Percentiles rank a stretch among this genome's conserved stretches.
Evolutionary conservation across 2,888 invertebrate species (phyloP).

Genomic region (Agriopis marginaria): DNA sequence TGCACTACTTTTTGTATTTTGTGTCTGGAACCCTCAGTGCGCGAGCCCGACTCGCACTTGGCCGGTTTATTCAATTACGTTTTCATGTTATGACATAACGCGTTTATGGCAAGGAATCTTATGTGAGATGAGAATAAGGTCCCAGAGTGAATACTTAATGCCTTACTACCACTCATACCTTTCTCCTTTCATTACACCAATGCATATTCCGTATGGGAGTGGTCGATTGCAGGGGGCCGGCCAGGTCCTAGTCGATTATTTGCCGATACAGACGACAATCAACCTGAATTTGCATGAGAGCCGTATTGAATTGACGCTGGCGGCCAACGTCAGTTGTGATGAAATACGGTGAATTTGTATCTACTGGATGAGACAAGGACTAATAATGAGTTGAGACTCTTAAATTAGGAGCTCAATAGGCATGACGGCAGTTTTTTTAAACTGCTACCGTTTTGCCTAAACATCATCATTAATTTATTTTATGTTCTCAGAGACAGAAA

Average conservation of each 20-base stretch:
- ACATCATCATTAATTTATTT: no score
- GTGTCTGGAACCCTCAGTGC: no score
- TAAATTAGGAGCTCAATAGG: no score
- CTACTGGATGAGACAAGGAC: conserved; percentile 46
- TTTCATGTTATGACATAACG: no score
- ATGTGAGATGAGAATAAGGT: conserved; percentile 20
- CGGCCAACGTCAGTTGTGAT: conserved; percentile 62
- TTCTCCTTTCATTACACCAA: conserved; percentile 38
- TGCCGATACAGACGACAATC: conserved; percentile 77
- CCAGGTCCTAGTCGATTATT: conserved; percentile 67
- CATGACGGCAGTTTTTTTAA: no score
- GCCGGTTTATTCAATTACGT: no score
- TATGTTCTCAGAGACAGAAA: no score
- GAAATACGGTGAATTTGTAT: conserved; percentile 42
- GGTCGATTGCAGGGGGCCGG: conserved; percentile 36
- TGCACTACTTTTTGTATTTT: no score
- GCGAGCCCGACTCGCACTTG: no score
- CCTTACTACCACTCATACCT: not conserved
- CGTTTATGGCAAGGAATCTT: not conserved
- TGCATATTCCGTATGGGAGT: conserved; percentile 38
- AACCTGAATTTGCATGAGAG: conserved; percentile 79
- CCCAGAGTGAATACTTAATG: conserved; percentile 28
- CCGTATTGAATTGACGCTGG: conserved; percentile 76
- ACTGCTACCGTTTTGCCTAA: no score
- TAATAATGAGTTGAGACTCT: not conserved